Evolutionary conservation across 2,113 vertebrate genomes (phyloP).

Genomic region (Capreolus pygargus): DNA sequence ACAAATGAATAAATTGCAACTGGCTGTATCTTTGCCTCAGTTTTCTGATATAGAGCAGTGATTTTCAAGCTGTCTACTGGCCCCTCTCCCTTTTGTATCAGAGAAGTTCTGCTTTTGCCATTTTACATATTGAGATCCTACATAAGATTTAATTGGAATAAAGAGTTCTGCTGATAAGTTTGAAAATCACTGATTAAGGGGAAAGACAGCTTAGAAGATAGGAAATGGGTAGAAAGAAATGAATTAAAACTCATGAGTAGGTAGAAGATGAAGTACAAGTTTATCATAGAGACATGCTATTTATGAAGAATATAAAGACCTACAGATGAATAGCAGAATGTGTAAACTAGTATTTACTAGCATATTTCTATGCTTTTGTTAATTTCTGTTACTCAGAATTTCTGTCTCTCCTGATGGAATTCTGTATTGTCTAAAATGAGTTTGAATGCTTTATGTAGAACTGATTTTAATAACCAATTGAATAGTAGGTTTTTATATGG

Average conservation of each 20-base stretch:
- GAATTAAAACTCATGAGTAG: not conserved
- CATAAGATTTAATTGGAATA: not conserved
- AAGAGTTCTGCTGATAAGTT: not conserved
- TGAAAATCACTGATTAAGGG: not conserved
- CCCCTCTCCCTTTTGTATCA: not conserved
- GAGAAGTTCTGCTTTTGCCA: not conserved
- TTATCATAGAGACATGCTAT: not conserved
- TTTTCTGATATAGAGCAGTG: not conserved
- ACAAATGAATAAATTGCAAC: not conserved
- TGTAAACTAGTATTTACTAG: not conserved
- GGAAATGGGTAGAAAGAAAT: not conserved
- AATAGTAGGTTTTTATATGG: slow-evolving; percentile 5
- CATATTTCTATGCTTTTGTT: not conserved
- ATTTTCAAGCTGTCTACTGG: not conserved
- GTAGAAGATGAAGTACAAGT: not conserved
- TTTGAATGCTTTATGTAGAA: not conserved
- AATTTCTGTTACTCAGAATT: not conserved
- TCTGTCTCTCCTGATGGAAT: not conserved
- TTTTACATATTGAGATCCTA: not conserved
- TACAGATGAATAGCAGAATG: not conserved
- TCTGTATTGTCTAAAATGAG: not conserved
- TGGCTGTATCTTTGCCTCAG: not conserved
- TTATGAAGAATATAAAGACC: not conserved
- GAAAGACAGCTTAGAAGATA: not conserved
- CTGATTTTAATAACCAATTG: not conserved